Evolutionary conservation across 1,140 invertebrate genomes (phyloP), one percentile per base, ranked within the genome.

Genomic region (Drosophila burlai): DNA sequence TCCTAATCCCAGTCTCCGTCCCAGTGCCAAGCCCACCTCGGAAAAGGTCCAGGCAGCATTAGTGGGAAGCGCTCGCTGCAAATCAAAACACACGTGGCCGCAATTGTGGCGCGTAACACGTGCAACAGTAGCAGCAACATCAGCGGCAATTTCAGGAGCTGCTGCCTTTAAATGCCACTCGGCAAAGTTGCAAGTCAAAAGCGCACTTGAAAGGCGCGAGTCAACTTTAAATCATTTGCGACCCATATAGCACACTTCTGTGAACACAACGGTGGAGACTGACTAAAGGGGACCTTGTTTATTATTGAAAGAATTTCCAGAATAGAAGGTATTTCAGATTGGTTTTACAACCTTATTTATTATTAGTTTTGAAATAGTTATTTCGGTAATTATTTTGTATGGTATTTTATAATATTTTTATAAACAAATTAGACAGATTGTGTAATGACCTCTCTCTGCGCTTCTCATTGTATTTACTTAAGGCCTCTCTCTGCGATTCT

Each of bases 81-180:
- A 92, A 92, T 92, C 91, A 92, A 92, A 92, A 92, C 91, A 92
- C 91, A 92, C 91, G 91, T 92, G 91, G 83, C 86, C 87, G 80
- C 86, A 91, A 91, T 91, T 91, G 86, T 86, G 86, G 86, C 86
- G 81, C 83, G 82, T 80, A 91, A 83, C 89, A 91, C 89, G 89
- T 91, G 89, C 89, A 91, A 87, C 80, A 83, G 75, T 63, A 55
- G 58, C 74, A 43, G 64, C 52, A 62, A 34, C 73, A 49, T 31
- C 15, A 42, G 55, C 36, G 34, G 58, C 43, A 59, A 49, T 65
- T 62, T 62, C 50, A 31, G 18, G 10, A 62, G 59, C 40, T 21
- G 49, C 42, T 60, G 64, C 40, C 76, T 79, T 72, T 79, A 64
- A 77, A 77, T 71, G 75, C 74, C 71, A 87, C 64, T 86, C 47